phyloP scores from a whole-genome alignment of 1,140 invertebrate species.

The Drosophila mojavensis region DNA sequence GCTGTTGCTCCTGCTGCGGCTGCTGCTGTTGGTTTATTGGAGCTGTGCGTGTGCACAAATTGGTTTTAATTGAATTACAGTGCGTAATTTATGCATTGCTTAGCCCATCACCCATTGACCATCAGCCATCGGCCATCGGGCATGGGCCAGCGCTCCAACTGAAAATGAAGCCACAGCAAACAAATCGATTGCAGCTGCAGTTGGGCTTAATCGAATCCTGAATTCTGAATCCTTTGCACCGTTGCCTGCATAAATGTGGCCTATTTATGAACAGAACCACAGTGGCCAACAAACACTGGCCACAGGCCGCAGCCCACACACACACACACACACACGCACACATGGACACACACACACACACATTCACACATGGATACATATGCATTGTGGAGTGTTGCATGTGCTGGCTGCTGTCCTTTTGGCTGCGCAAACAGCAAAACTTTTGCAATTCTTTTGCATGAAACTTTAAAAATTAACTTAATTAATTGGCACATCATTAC shows the following conservation, averaged over 20 bases:
- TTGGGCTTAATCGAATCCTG: constrained; percentile 1
- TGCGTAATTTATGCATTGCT: constrained; percentile 77
- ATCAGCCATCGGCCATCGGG: neutral
- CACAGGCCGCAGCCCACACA: neutral
- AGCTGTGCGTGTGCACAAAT: constrained; percentile 59
- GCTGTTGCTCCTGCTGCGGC: neutral
- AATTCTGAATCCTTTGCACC: constrained; percentile 18
- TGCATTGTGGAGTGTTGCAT: too few relatives aligned
- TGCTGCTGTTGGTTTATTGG: neutral
- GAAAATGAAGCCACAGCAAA: constrained; percentile 4
- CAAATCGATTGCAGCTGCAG: constrained; percentile 12
- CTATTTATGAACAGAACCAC: constrained; percentile 38
- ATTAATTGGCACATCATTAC: constrained; percentile 69
- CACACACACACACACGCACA: neutral
- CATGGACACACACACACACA: neutral
- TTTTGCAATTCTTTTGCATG: constrained; percentile 20
- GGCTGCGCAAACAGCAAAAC: constrained; percentile 7
- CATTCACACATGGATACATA: too few relatives aligned
- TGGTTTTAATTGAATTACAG: constrained; percentile 77
- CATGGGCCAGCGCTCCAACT: neutral
- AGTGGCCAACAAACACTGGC: constrained; percentile 11
- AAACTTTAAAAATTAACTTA: constrained; percentile 50
- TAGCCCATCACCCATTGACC: constrained; percentile 18
- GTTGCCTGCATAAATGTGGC: constrained; percentile 46
- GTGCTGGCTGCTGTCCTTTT: too few relatives aligned